Evolutionary conservation across 2,888 invertebrate genomes (phyloP), one percentile per base, ranked within the genome.

Genomic region (Mimas tiliae): DNA sequence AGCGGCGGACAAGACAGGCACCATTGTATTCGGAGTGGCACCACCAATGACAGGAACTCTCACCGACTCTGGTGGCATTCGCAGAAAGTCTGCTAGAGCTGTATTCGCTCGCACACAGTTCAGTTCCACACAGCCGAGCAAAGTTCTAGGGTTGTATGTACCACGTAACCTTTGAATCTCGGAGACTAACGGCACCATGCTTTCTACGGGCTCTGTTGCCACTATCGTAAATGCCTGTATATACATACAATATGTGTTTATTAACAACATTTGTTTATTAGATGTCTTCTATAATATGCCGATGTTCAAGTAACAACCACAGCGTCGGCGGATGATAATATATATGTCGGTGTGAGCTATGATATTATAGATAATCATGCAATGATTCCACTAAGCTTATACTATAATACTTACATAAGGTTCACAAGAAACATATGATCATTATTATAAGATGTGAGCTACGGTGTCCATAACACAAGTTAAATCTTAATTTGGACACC

Each of bases 31-130:
- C 0, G 96, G 94, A n/a, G 95, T 94, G 77, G 96, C 96, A 2
- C 96, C 96, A 2, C 96, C 96, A 12, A 94, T 82, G 0, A 96
- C 96, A 0, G 96, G 96, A 51, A 96, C 95, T 63, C 94, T 91
- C 6, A 96, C 95, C 6, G 94, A 82, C 72, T 94, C 90, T 0
- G 96, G 95, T 65, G 95, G 95, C 51, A 95, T 86, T 14, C 94
- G 89, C 85, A 95, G 77, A 65, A 95, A 95, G 79, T 96, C 95
- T 0, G 96, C 95, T 34, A 96, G 90, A 75, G 96, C 96, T 0
- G 96, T 95, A 83, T 95, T 96, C 0, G 96, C 95, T 68, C 96
- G 89, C 48, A 96, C 95, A 68, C 96, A 94, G 87, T 96, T 96
- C 63, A 96, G 85, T 67, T 96, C 95, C 21, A 96, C 96, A 63